phyloP scores from a whole-genome alignment of 2,797 vertebrate genomes.

The Propithecus perrieri region DNA sequence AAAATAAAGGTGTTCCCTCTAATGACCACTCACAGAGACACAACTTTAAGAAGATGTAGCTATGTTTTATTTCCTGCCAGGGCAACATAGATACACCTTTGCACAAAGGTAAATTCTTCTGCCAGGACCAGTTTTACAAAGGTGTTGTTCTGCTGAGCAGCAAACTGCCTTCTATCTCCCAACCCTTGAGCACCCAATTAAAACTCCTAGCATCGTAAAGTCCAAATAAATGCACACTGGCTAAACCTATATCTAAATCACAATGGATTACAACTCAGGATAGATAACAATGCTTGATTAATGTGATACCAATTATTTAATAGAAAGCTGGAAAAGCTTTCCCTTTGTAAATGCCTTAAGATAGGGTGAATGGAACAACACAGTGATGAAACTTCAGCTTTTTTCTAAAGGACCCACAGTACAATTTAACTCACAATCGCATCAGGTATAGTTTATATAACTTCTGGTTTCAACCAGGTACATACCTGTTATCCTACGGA shows the following conservation, averaged over 20 bases:
- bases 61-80: neutral
- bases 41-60: neutral
- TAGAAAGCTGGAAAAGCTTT: neutral
- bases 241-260: neutral
- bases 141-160: neutral
- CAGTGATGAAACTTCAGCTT: neutral
- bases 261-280: neutral
- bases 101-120: neutral
- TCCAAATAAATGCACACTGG: neutral
- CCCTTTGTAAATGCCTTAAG: neutral
- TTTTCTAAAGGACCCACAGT: neutral
- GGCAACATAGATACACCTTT: neutral
- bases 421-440: neutral
- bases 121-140: neutral
- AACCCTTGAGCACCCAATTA: neutral
- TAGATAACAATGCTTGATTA: neutral
- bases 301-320: neutral
- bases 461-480: neutral
- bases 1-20: neutral
- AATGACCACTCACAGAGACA: neutral
- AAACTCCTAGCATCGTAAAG: neutral
- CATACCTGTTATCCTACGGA: neutral
- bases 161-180: neutral
- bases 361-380: neutral
- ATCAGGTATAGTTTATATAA: neutral